Evolutionary conservation across 37 sponge, comb jelly and placozoan species (phyloP), one percentile per base, ranked within the genome.

Genomic region (Aphrocallistes beatrix): DNA sequence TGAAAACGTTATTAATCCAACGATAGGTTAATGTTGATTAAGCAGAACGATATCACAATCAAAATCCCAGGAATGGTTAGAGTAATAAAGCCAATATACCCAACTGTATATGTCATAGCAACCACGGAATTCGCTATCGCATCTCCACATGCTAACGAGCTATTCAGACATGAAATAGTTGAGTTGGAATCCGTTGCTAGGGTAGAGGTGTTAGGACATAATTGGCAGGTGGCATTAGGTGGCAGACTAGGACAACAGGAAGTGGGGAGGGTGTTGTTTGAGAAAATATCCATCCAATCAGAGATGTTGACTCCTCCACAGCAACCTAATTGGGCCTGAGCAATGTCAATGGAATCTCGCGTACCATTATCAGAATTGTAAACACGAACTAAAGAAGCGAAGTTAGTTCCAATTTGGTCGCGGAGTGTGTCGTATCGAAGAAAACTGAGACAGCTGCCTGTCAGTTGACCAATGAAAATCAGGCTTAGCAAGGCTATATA

Each of bases 251-350:
- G 75, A 60, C 75, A 60, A 60, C 75, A 60, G 25, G 75, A 60
- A 25, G 21, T 60, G 8, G 75, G 75, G n/a, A 25, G n/a, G 75
- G 75, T 25, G n/a, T 60, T 60, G n/a, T 60, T 60, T 3, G 17
- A 25, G 8, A 60, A 25, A 60, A 25, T 25, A 19, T 19, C 17
- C 10, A 25, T 60, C 75, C 75, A 60, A 60, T 60, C 75, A 25
- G 75, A 25, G 75, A 60, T 25, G n/a, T 60, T 60, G 21, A 60
- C 75, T 25, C 75, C 75, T 60, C 75, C 75, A 60, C 75, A 60
- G n/a, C 75, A 60, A 19, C n/a, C 34, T 13, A 60, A 60, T 25
- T 60, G 1, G 75, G n/a, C n/a, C n/a, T 60, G 75, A 25, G 75
- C n/a, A 19, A 30, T 25, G 34, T 60, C 75, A 28, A 60, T 60